Evolutionary conservation across 64 coral and sea anemone genomes (phyloP).

Genomic region (Stichodactyla mertensii): DNA sequence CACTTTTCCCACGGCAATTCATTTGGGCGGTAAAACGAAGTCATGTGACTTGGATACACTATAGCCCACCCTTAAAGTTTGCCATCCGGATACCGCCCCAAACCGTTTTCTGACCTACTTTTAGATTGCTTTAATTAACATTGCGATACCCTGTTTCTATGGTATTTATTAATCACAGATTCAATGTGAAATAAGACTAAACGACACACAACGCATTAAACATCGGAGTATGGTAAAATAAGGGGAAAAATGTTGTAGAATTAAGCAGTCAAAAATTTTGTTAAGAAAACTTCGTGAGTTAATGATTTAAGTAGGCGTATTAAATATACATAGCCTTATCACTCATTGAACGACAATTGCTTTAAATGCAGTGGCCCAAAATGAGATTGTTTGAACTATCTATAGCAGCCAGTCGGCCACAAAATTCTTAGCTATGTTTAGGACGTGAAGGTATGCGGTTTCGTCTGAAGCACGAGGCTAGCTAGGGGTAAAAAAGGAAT

Average conservation of each 20-base stretch:
- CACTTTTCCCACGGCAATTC: too few species aligned
- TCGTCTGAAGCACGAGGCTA: neutral
- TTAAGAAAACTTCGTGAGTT: neutral
- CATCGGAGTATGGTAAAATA: neutral
- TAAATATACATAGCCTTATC: neutral
- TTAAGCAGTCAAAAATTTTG: neutral
- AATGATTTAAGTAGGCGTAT: neutral
- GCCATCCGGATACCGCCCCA: too few species aligned
- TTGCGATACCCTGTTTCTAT: too few species aligned
- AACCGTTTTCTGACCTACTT: too few species aligned
- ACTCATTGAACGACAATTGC: neutral
- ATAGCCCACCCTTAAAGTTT: too few species aligned
- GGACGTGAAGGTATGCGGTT: neutral
- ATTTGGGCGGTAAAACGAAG: too few species aligned
- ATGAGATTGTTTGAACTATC: neutral
- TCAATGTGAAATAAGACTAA: too few species aligned
- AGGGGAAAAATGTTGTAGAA: neutral
- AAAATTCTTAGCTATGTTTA: neutral
- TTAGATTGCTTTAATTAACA: too few species aligned
- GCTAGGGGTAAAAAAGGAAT: neutral
- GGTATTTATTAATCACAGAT: too few species aligned
- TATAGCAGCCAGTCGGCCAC: neutral
- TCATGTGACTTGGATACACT: too few species aligned
- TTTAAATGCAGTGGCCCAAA: neutral
- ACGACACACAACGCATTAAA: neutral